Percentiles rank a stretch among this genome's conserved stretches.
These are phyloP conservation scores for Ammodytes dubius DNA, from an alignment of 2,113 vertebrate genomes.

Conservation along the genomic window DNA sequence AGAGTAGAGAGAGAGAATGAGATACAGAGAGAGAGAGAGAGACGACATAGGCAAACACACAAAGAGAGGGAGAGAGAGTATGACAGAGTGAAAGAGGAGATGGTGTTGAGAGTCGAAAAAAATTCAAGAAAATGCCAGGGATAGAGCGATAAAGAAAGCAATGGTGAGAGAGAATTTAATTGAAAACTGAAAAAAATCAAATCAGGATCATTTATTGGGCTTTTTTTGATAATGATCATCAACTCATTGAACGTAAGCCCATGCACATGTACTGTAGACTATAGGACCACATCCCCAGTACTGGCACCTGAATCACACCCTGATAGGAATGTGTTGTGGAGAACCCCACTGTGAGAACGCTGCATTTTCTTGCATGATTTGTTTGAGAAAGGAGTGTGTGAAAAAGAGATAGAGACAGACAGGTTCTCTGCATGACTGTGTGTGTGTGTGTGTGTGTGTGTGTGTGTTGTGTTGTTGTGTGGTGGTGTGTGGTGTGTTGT, in stretches of 20 bases:
- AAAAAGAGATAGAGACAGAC: constrained; percentile 31
- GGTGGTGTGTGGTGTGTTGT: constrained; percentile 1
- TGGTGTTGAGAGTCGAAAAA: no score
- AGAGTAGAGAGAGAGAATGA: no score
- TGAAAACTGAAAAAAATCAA: constrained; percentile 34
- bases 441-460: constrained; percentile 13
- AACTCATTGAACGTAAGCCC: constrained; percentile 46
- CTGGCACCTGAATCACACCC: constrained; percentile 43
- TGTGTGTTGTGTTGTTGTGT: neutral
- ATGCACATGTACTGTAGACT: constrained; percentile 17
- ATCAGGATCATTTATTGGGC: constrained; percentile 18
- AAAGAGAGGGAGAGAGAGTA: no score
- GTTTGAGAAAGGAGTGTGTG: constrained; percentile 46
- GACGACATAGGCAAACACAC: no score
- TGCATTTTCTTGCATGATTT: constrained; percentile 59
- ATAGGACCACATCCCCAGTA: constrained; percentile 53
- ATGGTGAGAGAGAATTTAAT: constrained; percentile 26
- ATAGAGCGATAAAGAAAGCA: neutral
- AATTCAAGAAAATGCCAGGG: constrained; percentile 1
- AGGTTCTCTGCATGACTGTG: neutral
- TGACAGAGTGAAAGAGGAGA: no score
- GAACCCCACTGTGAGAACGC: constrained; percentile 49
- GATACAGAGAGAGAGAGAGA: no score
- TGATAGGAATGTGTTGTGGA: constrained; percentile 30
- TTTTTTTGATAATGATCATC: constrained; percentile 54